phyloP scores from a whole-genome alignment of 2,113 vertebrate species.

The Colistium nudipinnis region DNA sequence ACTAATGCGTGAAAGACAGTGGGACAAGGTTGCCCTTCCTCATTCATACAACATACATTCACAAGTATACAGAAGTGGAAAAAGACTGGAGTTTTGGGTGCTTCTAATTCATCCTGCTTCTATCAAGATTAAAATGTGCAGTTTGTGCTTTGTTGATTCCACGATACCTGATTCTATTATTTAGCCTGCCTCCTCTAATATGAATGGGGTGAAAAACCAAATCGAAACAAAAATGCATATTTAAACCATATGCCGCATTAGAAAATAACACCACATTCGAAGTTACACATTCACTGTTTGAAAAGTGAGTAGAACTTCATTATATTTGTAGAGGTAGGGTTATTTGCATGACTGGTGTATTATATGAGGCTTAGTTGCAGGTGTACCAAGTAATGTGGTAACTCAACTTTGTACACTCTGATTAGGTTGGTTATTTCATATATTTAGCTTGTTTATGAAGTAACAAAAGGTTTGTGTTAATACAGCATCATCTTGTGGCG shows the following conservation, averaged over 20 bases:
- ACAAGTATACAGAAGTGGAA: constrained; percentile 2
- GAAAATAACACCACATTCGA: no score
- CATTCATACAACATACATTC: constrained; percentile 22
- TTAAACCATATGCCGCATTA: no score
- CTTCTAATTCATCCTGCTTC: no score
- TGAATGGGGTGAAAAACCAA: background rate
- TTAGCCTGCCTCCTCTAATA: background rate
- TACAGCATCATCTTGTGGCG: constrained; percentile 60
- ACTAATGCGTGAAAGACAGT: constrained; percentile 21
- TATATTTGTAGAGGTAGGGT: background rate
- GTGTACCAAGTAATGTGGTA: background rate
- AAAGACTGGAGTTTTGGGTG: background rate
- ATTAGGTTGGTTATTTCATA: background rate
- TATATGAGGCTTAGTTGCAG: background rate
- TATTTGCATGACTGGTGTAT: background rate
- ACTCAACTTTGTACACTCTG: background rate
- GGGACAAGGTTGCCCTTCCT: background rate
- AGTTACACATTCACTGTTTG: no score
- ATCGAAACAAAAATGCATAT: background rate
- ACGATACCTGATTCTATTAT: background rate
- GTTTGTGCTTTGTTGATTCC: no score
- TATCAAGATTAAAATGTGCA: no score
- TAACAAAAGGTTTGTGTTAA: constrained; percentile 4
- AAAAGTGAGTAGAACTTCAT: no score
- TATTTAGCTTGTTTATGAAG: background rate